These are phyloP conservation scores for Pitangus sulphuratus DNA, from an alignment of 2,797 vertebrate species.

Conservation along the genomic window DNA sequence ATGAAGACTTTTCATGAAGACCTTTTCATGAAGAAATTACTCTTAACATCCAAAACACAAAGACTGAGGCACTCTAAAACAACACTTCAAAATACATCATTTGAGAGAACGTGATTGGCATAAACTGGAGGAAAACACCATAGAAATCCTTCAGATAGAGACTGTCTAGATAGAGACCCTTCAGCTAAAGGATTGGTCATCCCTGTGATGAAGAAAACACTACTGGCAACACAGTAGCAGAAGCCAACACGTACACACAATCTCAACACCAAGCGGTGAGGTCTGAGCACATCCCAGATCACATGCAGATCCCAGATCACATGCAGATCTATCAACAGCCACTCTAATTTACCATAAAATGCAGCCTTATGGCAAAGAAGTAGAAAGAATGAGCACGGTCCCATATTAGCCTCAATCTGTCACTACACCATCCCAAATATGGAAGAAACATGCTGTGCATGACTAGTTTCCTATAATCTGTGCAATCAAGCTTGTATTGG, in stretches of 20 bases:
- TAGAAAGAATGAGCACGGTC: neutral
- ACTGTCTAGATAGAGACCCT: neutral
- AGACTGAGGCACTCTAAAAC: neutral
- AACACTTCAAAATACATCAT: neutral
- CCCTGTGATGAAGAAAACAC: rapidly evolving
- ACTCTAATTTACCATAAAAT: neutral
- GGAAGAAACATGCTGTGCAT: neutral
- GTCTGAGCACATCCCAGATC: neutral
- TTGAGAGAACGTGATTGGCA: neutral
- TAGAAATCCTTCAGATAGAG: neutral
- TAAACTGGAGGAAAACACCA: neutral
- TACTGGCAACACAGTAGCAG: neutral
- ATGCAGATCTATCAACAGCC: neutral
- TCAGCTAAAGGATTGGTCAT: neutral
- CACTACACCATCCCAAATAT: neutral
- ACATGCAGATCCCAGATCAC: too few species aligned
- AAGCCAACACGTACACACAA: neutral
- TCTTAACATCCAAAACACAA: neutral
- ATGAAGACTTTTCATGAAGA: too few species aligned
- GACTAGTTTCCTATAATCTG: neutral
- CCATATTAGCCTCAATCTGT: neutral
- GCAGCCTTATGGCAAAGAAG: neutral
- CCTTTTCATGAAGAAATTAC: neutral
- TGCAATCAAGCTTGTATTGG: neutral
- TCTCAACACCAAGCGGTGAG: neutral